Percentiles rank a stretch among this genome's conserved stretches.
These are phyloP conservation scores for Panagrolaimus sp. DNA, from an alignment of 1,140 invertebrate genomes.

Conservation along the genomic window DNA sequence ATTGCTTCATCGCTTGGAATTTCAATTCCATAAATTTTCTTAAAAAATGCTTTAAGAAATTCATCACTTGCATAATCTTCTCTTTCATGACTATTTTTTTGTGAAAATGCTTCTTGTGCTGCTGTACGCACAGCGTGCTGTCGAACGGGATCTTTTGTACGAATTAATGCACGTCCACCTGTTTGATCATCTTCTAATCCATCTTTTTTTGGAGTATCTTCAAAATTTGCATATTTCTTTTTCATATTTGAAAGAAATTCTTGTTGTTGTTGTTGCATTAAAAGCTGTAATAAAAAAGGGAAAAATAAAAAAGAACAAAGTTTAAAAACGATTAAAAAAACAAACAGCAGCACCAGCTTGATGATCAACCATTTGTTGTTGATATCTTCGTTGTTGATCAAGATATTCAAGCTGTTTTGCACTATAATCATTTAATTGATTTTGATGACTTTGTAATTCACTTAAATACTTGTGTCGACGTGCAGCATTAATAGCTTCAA, in stretches of 20 bases:
- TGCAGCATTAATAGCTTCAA: slow-evolving; percentile 12
- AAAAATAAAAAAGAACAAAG: no score
- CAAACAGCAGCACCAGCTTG: slow-evolving; percentile 10
- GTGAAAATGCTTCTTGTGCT: not conserved
- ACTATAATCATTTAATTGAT: not conserved
- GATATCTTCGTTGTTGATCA: not conserved
- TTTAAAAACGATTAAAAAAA: no score
- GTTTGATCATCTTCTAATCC: slow-evolving; percentile 9
- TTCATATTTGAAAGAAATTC: slow-evolving; percentile 6
- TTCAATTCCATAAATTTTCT: slow-evolving; percentile 14
- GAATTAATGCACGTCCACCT: not conserved
- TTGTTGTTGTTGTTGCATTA: slow-evolving; percentile 16
- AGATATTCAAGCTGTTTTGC: slow-evolving; percentile 11
- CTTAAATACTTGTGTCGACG: not conserved
- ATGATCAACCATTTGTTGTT: slow-evolving; percentile 14
- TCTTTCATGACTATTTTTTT: not conserved
- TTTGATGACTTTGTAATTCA: slow-evolving; percentile 6
- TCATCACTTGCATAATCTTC: slow-evolving; percentile 4
- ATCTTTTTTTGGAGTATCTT: not conserved
- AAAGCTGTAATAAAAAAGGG: not conserved
- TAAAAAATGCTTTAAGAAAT: slow-evolving; percentile 7
- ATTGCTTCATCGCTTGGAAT: slow-evolving; percentile 9
- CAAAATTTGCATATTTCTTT: slow-evolving; percentile 12
- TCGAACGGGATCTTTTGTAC: not conserved
- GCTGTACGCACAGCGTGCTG: slow-evolving; percentile 11